Evolutionary conservation across 2,113 vertebrate species (phyloP).

Genomic region (Oncorhynchus keta): DNA sequence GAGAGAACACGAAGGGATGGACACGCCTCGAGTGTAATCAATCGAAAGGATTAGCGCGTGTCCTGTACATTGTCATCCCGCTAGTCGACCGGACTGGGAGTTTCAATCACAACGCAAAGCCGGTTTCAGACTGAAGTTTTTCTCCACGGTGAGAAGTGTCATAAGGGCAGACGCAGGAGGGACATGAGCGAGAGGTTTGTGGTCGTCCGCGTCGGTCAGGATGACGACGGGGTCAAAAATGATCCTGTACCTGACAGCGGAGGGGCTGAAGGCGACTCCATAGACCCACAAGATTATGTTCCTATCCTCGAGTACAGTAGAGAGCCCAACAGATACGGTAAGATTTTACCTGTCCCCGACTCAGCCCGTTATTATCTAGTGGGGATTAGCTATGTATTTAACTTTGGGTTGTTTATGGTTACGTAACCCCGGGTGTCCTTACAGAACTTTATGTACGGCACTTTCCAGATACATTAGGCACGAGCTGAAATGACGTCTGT

Average conservation of each 20-base stretch:
- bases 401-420: background rate
- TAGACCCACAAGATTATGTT: slow-evolving; percentile 42
- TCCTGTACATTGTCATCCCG: background rate
- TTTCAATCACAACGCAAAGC: slow-evolving; percentile 11
- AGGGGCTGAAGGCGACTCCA: slow-evolving; percentile 43
- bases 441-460: background rate
- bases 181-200: slow-evolving; percentile 76
- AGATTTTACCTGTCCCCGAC: slow-evolving; percentile 28
- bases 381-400: slow-evolving; percentile 38
- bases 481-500: too few relatives aligned
- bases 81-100: background rate
- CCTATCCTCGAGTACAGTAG: slow-evolving; percentile 76
- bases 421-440: background rate
- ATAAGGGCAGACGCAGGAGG: background rate
- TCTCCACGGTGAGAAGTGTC: background rate
- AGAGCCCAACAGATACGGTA: slow-evolving; percentile 78
- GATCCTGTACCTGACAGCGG: slow-evolving; percentile 39
- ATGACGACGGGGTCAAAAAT: slow-evolving; percentile 18
- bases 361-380: slow-evolving; percentile 36
- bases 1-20: slow-evolving; percentile 26
- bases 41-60: slow-evolving; percentile 40
- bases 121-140: slow-evolving; percentile 9
- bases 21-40: slow-evolving; percentile 48
- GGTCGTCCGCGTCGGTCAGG: slow-evolving; percentile 68
- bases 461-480: too few relatives aligned